A percentile compares a stretch with the other conserved stretches of the same genome.
Evolutionary conservation across 2,113 vertebrate species (phyloP).

Genomic region (Spilogale gracilis): DNA sequence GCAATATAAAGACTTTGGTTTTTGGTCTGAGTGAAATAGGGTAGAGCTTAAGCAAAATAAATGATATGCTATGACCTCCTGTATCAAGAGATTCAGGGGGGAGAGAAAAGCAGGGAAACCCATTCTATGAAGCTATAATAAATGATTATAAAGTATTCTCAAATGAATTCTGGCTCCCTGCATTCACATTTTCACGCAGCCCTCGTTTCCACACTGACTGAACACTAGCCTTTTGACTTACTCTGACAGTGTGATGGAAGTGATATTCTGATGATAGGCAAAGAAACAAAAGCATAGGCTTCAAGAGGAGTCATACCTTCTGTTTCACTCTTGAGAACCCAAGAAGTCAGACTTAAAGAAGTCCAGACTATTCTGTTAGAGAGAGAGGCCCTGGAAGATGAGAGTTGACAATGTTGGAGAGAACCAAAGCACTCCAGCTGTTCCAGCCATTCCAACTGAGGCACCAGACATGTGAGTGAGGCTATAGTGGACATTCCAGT

Average conservation of each 20-base stretch:
- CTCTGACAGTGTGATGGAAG: neutral
- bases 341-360: conserved; percentile 18
- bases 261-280: neutral
- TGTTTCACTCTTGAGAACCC: conserved; percentile 31
- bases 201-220: neutral
- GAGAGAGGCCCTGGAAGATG: neutral
- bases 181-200: neutral
- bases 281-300: neutral
- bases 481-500: neutral
- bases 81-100: neutral
- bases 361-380: conserved; percentile 25
- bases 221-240: neutral
- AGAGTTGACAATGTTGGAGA: neutral
- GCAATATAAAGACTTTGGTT: conserved; percentile 16
- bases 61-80: neutral
- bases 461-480: neutral
- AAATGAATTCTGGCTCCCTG: neutral
- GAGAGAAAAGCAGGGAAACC: neutral
- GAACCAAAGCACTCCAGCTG: conserved; percentile 22
- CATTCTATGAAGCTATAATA: neutral
- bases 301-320: neutral
- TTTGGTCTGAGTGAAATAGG: conserved; percentile 17
- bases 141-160: neutral
- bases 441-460: neutral
- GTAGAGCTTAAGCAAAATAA: conserved; percentile 29